Percentiles rank a stretch among this genome's conserved stretches.
These are phyloP conservation scores for Drosophila simulans DNA, from an alignment of 1,140 invertebrate species.

Conservation along the genomic window DNA sequence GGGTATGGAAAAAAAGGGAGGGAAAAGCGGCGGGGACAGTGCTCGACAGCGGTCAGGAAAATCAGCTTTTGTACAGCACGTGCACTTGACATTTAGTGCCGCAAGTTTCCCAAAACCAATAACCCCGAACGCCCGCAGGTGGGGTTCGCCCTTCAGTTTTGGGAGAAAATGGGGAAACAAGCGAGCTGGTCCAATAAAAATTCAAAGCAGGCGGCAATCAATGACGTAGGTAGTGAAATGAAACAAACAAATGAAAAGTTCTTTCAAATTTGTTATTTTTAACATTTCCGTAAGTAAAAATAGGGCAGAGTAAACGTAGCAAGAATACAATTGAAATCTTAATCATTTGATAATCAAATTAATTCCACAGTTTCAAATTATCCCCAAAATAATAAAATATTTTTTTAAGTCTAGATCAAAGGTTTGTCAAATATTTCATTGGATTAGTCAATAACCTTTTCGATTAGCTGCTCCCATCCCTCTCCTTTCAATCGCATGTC, in stretches of 20 bases:
- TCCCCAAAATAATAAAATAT: too few relatives aligned
- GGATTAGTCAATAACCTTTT: slow-evolving; percentile 35
- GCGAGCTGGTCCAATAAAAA: slow-evolving; percentile 44
- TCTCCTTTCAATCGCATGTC: slow-evolving; percentile 37
- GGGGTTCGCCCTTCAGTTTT: slow-evolving; percentile 2
- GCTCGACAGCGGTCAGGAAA: slow-evolving; percentile 40
- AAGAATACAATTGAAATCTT: too few relatives aligned
- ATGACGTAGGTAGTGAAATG: slow-evolving; percentile 44
- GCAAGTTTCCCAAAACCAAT: slow-evolving; percentile 55
- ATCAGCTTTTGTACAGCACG: slow-evolving; percentile 55
- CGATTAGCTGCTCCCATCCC: slow-evolving; percentile 10
- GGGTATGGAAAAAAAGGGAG: not conserved
- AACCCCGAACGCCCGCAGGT: slow-evolving; percentile 28
- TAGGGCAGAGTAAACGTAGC: too few relatives aligned
- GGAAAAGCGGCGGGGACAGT: not conserved
- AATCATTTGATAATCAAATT: too few relatives aligned
- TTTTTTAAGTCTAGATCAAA: slow-evolving; percentile 7
- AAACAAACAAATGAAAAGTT: slow-evolving; percentile 7
- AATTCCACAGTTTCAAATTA: too few relatives aligned
- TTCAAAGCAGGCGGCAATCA: slow-evolving; percentile 73
- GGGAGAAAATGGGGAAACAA: not conserved
- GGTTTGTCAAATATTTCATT: slow-evolving; percentile 1
- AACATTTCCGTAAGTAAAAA: too few relatives aligned
- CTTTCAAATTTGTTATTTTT: too few relatives aligned
- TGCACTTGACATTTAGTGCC: slow-evolving; percentile 79